Conservation (phyloP, 1,140 invertebrate species). For the Heliconius himera region DNA sequence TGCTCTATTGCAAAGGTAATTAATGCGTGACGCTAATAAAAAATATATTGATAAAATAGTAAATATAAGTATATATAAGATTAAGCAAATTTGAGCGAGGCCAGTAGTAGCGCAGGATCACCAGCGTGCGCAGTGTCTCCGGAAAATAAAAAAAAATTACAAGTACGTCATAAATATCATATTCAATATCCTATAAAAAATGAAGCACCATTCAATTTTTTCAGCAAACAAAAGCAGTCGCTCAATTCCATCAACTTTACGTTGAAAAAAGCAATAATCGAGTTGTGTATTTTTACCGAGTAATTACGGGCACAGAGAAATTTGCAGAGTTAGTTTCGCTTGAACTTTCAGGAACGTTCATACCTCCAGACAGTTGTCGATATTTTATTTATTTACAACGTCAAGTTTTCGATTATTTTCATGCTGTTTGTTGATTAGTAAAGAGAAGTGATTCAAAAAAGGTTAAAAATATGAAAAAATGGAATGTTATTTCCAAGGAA, state of each 20-base stretch:
- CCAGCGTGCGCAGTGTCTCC: too few relatives aligned
- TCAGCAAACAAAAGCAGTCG: conserved; percentile 17
- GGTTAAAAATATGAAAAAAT: too few relatives aligned
- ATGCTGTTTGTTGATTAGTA: not conserved
- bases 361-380: conserved; percentile 5
- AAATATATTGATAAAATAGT: too few relatives aligned
- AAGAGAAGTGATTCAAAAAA: too few relatives aligned
- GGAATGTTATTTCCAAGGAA: too few relatives aligned
- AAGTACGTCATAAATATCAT: too few relatives aligned
- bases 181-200: not conserved
- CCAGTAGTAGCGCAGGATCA: too few relatives aligned
- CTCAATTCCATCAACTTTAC: conserved; percentile 21
- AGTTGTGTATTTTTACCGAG: conserved; percentile 25
- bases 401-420: not conserved
- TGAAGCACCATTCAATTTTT: not conserved
- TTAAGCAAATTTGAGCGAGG: too few relatives aligned
- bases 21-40: not conserved
- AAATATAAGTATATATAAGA: too few relatives aligned
- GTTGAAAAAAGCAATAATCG: conserved; percentile 23
- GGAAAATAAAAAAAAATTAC: too few relatives aligned
- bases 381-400: not conserved
- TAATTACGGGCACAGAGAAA: conserved; percentile 23
- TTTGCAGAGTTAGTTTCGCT: conserved; percentile 20
- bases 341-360: conserved; percentile 22
- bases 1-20: not conserved